Conservation (phyloP, 2,797 vertebrate species). For the Mus minutoides region DNA sequence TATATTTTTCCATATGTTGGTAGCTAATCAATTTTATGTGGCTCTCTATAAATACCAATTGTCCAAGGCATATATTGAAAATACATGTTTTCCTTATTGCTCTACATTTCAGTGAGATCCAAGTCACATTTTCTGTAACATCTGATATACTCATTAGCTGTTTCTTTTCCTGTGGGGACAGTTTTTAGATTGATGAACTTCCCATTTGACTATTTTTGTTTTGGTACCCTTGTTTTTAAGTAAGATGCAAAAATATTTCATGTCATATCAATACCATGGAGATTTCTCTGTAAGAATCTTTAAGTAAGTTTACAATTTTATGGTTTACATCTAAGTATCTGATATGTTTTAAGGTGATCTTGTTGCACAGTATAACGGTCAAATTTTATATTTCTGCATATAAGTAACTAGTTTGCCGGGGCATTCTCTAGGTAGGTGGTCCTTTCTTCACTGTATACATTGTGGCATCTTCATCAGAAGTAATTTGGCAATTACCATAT, state of each 20-base stretch:
- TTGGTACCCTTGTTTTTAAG: neutral
- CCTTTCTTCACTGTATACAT: neutral
- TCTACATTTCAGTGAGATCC: neutral
- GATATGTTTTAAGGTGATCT: neutral
- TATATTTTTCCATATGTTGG: neutral
- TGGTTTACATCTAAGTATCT: neutral
- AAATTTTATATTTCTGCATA: neutral
- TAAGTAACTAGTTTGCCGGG: neutral
- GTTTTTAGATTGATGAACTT: neutral
- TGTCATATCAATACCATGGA: neutral
- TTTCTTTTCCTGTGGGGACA: neutral
- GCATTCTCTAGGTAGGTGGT: neutral
- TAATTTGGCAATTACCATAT: neutral
- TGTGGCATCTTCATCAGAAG: neutral
- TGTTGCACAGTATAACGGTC: neutral
- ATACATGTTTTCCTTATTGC: neutral
- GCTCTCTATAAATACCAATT: neutral
- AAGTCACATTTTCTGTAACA: neutral
- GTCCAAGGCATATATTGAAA: neutral
- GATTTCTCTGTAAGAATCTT: neutral
- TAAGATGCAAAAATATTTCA: neutral
- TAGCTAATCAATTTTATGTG: neutral
- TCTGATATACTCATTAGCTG: neutral
- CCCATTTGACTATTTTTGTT: neutral
- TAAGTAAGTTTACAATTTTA: neutral